Evolutionary conservation across 2,113 vertebrate genomes (phyloP).

Genomic region (Polypterus senegalus): DNA sequence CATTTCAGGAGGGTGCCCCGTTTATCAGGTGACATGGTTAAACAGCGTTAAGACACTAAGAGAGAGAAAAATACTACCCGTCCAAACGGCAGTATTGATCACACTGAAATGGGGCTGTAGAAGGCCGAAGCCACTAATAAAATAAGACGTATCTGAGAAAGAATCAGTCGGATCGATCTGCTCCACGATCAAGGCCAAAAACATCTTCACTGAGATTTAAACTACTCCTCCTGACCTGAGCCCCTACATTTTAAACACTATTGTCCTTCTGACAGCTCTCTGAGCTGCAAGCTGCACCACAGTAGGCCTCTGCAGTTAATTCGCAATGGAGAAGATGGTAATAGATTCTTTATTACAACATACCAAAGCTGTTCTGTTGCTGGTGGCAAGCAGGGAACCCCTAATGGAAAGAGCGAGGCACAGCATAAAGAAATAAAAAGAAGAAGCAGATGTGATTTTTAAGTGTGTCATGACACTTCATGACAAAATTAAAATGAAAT

Average conservation of each 20-base stretch:
- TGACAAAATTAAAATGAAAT: too few relatives aligned
- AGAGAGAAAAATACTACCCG: conserved; percentile 90
- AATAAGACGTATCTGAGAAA: conserved; percentile 85
- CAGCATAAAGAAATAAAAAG: too few relatives aligned
- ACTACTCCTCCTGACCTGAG: conserved; percentile 34
- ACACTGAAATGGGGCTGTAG: conserved; percentile 73
- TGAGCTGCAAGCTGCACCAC: background rate
- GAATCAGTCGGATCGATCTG: conserved; percentile 61
- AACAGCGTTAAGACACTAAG: conserved; percentile 75
- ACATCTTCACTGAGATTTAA: conserved; percentile 71
- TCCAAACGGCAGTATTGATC: conserved; percentile 80
- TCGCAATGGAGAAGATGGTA: too few relatives aligned
- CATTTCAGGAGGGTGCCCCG: conserved; percentile 76
- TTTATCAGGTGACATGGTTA: conserved; percentile 95
- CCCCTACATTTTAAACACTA: conserved; percentile 16
- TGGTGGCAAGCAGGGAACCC: too few relatives aligned
- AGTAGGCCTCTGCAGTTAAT: too few relatives aligned
- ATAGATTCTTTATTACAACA: too few relatives aligned
- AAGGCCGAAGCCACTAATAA: conserved; percentile 99
- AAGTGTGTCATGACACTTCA: too few relatives aligned
- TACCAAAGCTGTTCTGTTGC: too few relatives aligned
- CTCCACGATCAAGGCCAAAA: conserved; percentile 65
- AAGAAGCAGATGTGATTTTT: too few relatives aligned
- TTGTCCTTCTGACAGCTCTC: background rate
- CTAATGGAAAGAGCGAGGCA: too few relatives aligned